These are phyloP conservation scores for Deilephila elpenor DNA, from an alignment of 2,888 invertebrate species.

Conservation along the genomic window DNA sequence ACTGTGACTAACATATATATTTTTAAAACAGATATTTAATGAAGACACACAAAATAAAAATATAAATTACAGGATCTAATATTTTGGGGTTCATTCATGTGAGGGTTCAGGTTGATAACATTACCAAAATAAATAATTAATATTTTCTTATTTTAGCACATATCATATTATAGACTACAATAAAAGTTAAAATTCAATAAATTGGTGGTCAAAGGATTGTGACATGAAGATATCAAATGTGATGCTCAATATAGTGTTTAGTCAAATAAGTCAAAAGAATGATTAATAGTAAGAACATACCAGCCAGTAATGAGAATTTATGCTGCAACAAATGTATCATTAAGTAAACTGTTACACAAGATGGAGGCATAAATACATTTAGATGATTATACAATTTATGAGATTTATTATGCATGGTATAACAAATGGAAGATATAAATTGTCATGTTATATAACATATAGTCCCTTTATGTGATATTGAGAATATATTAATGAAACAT, in stretches of 20 bases:
- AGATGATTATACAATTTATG: not conserved
- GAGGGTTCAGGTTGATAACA: too few relatives aligned
- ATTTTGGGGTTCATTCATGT: too few relatives aligned
- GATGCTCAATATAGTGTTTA: constrained; percentile 12
- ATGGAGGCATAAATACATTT: constrained; percentile 15
- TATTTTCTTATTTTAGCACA: not conserved
- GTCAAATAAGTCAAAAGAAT: constrained; percentile 3
- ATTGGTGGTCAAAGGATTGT: constrained; percentile 3
- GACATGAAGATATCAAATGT: constrained; percentile 12
- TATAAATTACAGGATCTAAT: too few relatives aligned
- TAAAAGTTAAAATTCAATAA: not conserved
- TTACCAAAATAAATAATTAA: too few relatives aligned
- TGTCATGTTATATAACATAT: constrained; percentile 19
- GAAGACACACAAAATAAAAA: too few relatives aligned
- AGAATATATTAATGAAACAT: constrained; percentile 6
- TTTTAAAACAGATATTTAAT: not conserved
- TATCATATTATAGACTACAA: not conserved
- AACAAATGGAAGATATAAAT: not conserved
- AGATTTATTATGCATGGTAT: not conserved
- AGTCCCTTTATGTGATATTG: not conserved
- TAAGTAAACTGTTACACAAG: constrained; percentile 5
- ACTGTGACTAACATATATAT: not conserved
- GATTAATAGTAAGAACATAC: constrained; percentile 23
- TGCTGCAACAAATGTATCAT: constrained; percentile 25
- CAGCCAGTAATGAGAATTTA: constrained; percentile 27